Evolutionary conservation across 2,888 invertebrate species (phyloP).

Genomic region (Dasysyrphus albostriatus): DNA sequence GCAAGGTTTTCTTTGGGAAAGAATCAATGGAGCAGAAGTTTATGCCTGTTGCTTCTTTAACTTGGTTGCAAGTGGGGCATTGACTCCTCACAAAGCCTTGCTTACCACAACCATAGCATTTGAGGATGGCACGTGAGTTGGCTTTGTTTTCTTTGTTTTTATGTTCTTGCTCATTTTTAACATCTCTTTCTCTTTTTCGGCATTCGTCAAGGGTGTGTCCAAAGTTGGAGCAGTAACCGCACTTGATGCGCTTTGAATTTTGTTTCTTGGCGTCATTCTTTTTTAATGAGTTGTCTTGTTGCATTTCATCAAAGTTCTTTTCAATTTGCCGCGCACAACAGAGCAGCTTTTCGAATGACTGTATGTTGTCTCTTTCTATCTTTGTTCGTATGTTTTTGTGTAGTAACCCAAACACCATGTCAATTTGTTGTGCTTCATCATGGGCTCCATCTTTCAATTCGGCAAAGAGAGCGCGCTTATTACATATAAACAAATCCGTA

Average conservation of each 20-base stretch:
- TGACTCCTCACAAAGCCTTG: neutral
- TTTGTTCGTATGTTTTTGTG: neutral
- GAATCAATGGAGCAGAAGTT: too few species aligned
- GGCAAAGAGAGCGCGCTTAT: too few species aligned
- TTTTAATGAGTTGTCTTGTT: neutral
- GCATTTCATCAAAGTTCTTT: too few species aligned
- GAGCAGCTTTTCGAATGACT: neutral
- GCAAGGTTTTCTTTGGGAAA: neutral
- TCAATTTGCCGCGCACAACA: neutral
- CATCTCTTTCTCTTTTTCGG: neutral
- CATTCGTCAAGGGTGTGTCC: neutral
- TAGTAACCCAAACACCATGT: too few species aligned
- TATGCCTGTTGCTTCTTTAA: neutral
- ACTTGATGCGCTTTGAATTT: neutral
- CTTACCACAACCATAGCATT: too few species aligned
- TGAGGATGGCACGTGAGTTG: neutral
- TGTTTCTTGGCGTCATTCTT: neutral
- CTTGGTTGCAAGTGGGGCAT: neutral
- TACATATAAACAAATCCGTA: too few species aligned
- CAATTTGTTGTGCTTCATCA: too few species aligned
- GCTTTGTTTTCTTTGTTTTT: neutral
- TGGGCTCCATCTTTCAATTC: too few species aligned
- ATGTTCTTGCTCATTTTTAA: neutral
- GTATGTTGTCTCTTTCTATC: neutral
- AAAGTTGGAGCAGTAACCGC: conserved; percentile 1